Percentiles rank a stretch among this genome's conserved stretches.
Evolutionary conservation across 1,140 invertebrate genomes (phyloP).

Genomic region (Temnothorax curvispinosus): DNA sequence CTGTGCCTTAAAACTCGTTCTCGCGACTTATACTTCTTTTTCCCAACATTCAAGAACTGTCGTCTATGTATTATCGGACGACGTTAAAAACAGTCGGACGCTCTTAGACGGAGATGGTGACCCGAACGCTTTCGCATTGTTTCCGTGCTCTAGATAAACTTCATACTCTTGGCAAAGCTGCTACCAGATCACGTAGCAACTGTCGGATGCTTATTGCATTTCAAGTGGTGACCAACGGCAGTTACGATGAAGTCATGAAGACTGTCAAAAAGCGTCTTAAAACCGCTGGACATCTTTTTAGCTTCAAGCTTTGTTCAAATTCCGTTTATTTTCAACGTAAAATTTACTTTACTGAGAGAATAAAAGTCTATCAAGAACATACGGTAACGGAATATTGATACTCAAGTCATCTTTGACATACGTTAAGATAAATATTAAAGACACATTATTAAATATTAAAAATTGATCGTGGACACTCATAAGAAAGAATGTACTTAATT

Average conservation of each 20-base stretch:
- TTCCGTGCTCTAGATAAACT: constrained; percentile 43
- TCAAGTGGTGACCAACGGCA: background rate
- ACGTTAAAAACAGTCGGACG: constrained; percentile 26
- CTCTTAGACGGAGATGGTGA: background rate
- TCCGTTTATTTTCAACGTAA: background rate
- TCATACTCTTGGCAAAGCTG: constrained; percentile 8
- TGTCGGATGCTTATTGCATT: background rate
- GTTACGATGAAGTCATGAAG: background rate
- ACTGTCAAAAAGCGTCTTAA: background rate
- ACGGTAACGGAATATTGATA: background rate
- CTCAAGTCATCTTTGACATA: background rate
- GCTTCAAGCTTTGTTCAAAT: background rate
- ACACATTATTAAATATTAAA: background rate
- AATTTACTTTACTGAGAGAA: background rate
- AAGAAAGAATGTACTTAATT: background rate
- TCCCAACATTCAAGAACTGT: background rate
- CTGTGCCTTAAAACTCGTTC: background rate
- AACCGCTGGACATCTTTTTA: background rate
- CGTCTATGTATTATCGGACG: constrained; percentile 5
- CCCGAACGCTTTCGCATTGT: constrained; percentile 9
- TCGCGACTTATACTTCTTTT: constrained; percentile 8
- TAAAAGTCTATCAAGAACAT: background rate
- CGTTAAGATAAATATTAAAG: constrained; percentile 25
- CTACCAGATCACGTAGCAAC: background rate
- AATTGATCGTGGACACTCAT: background rate